Base-by-base conservation (phyloP, 1,140 invertebrate genomes). In the Anadara kagoshimensis region DNA sequence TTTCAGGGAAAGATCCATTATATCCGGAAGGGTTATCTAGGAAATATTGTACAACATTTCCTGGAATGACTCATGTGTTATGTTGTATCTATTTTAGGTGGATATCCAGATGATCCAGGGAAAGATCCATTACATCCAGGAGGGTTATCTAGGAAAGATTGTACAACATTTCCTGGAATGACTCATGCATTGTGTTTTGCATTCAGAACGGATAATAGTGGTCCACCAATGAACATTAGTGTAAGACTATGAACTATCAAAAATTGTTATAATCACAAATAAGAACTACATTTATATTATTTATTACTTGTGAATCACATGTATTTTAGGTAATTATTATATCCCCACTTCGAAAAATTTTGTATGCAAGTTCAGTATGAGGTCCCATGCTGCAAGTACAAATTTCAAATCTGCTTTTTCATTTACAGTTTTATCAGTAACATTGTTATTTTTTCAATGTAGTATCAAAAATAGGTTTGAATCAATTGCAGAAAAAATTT, bases 151-250 rank as follows among this genome's bases (percentile, higher is more conserved):
- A 58, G 58, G n/a, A 63, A 79, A 43, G 79, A 86, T 47, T 84
- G 83, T 76, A 74, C 77, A 7, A 70, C 69, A 10, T 62, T 79
- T n/a, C 51, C 68, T 45, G 78, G 77, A 10, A 66, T 83, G 45
- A 44, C 69, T 61, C 71, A 85, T 56, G 84, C 81, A 8, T 49
- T 85, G 58, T 85, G 83, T 56, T 86, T 84, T 75, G 80, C 78
- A 12, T 86, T 86, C 53, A 71, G 85, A 49, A 81, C 72, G 44
- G 85, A 86, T 63, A 86, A 86, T 63, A 58, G 45, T 41, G 85
- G 85, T 44, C 83, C 83, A 62, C 83, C 83, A 20, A 62, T 54
- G 47, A 64, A 70, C 44, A 75, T 78, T 26, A 36, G 76, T 62
- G 83, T 83, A 73, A 56, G 62, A 10, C 29, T 36, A 36, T 36